Conservation (phyloP, 2,888 invertebrate genomes). For the Sarcophaga subvicina region DNA sequence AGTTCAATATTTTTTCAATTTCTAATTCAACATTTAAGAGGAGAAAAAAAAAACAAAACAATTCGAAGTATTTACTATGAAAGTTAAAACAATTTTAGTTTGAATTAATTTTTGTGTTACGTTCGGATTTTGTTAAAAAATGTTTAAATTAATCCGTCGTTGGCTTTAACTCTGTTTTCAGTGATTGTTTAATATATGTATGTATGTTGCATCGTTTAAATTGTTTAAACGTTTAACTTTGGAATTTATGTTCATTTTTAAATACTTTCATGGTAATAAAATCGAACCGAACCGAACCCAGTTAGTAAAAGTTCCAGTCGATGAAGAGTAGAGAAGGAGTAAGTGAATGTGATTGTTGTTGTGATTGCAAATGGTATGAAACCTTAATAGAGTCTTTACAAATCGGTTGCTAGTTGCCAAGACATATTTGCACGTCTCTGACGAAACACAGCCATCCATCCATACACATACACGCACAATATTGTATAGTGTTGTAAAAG, state of each 20-base stretch:
- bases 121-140: too few relatives aligned
- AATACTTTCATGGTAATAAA: background rate
- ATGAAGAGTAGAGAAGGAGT: background rate
- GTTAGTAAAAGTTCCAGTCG: background rate
- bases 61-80: too few relatives aligned
- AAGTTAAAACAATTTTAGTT: too few relatives aligned
- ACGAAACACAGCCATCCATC: background rate
- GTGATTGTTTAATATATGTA: background rate
- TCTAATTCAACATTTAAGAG: too few relatives aligned
- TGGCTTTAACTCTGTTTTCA: background rate
- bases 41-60: too few relatives aligned
- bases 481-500: conserved; percentile 28
- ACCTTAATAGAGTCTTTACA: conserved; percentile 47
- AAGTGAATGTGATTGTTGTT: background rate
- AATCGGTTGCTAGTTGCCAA: conserved; percentile 48
- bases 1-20: too few relatives aligned
- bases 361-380: conserved; percentile 12
- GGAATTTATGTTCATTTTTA: background rate
- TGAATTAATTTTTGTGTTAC: too few relatives aligned
- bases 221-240: background rate
- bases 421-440: conserved; percentile 64
- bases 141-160: background rate
- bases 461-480: conserved; percentile 40
- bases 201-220: background rate
- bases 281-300: background rate